Percentiles rank a stretch among this genome's conserved stretches.
These are phyloP conservation scores for Poecilia gillii DNA, from an alignment of 2,797 vertebrate species.

Conservation along the genomic window DNA sequence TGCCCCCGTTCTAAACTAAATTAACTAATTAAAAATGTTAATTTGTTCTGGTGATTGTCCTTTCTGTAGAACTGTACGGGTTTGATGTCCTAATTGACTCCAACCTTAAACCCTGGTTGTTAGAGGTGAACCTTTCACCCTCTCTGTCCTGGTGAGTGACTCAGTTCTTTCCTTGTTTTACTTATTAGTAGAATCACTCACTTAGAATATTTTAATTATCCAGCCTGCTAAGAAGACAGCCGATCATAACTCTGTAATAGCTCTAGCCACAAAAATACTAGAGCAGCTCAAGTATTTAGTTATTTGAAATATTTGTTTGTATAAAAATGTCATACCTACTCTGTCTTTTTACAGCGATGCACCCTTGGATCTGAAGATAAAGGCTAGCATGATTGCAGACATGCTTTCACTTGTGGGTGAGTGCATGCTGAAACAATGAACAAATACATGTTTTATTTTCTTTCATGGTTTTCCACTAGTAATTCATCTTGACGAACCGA, in stretches of 20 bases:
- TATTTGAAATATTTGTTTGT: constrained; percentile 13
- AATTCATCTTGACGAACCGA: constrained; percentile 10
- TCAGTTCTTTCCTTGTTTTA: constrained; percentile 21
- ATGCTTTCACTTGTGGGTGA: constrained; percentile 99
- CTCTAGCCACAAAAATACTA: not conserved
- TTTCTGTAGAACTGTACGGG: constrained; percentile 91
- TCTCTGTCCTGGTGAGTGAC: constrained; percentile 94
- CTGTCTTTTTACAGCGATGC: constrained; percentile 85
- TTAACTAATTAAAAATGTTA: constrained; percentile 11
- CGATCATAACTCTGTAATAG: not conserved
- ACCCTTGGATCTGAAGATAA: constrained; percentile 97
- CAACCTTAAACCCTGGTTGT: constrained; percentile 95
- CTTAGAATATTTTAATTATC: not conserved
- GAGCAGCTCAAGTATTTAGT: constrained; percentile 16
- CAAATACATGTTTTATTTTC: constrained; percentile 22
- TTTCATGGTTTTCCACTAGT: constrained; percentile 27
- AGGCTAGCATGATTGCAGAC: constrained; percentile 98
- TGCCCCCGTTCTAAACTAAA: not conserved
- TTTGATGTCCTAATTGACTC: constrained; percentile 98
- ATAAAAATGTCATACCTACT: constrained; percentile 10
- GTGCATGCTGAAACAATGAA: constrained; percentile 64
- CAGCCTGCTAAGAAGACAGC: not conserved
- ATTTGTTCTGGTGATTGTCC: constrained; percentile 31
- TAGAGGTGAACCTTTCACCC: constrained; percentile 98
- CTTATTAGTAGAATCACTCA: constrained; percentile 22